A percentile compares a stretch with the other conserved stretches of the same genome.
phyloP scores from a whole-genome alignment of 2,797 vertebrate species.

The Trachurus trachurus region DNA sequence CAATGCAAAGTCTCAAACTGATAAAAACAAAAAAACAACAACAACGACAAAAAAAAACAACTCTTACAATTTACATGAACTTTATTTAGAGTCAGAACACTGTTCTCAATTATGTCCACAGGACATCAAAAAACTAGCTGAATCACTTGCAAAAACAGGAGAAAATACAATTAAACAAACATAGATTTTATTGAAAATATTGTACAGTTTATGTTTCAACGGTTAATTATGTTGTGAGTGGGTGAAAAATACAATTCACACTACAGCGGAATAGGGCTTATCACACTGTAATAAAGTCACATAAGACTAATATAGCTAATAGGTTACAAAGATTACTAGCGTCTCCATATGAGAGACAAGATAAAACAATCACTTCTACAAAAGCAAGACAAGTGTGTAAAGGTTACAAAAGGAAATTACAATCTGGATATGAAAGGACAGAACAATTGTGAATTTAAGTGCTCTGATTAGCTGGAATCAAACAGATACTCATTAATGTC shows the following conservation, averaged over 20 bases:
- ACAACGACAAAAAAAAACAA: too few species aligned
- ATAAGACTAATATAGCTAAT: not conserved
- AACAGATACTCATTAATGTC: not conserved
- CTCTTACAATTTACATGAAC: too few species aligned
- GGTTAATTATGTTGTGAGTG: not conserved
- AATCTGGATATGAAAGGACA: too few species aligned
- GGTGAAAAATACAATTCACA: conserved; percentile 52
- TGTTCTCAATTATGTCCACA: too few species aligned
- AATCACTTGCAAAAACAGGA: too few species aligned
- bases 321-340: conserved; percentile 2
- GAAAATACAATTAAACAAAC: not conserved
- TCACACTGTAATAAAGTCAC: too few species aligned
- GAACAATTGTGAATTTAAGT: too few species aligned
- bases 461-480: too few species aligned
- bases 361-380: conserved; percentile 14
- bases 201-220: conserved; percentile 8
- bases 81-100: not conserved
- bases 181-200: conserved; percentile 7
- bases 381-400: not conserved
- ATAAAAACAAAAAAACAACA: too few species aligned
- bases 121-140: too few species aligned
- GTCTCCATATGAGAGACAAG: not conserved
- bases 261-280: not conserved
- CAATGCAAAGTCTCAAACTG: not conserved
- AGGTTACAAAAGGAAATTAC: too few species aligned